Evolutionary conservation across 2,797 vertebrate genomes (phyloP).

Genomic region (Capromys pilorides): DNA sequence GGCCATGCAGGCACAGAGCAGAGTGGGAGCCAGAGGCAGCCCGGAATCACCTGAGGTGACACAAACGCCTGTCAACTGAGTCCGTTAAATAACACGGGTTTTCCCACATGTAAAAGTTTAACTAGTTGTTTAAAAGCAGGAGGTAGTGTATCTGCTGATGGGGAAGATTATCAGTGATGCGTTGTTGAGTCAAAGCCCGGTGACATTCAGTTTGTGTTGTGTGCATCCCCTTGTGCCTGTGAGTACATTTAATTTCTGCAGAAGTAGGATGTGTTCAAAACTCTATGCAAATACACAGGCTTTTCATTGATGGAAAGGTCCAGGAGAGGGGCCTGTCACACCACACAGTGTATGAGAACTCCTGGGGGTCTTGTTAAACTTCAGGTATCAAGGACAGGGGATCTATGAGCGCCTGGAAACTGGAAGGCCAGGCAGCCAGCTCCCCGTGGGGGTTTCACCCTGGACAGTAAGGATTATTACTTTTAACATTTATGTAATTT

Average conservation of each 20-base stretch:
- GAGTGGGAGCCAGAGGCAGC: neutral
- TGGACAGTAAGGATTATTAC: neutral
- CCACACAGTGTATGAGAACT: neutral
- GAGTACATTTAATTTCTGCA: neutral
- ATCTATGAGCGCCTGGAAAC: neutral
- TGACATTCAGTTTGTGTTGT: neutral
- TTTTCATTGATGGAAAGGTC: neutral
- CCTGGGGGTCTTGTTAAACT: neutral
- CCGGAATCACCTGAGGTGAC: neutral
- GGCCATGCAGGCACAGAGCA: neutral
- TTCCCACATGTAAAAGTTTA: neutral
- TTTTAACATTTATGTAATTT: neutral
- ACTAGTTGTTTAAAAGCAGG: neutral
- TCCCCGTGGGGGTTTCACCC: neutral
- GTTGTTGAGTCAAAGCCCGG: neutral
- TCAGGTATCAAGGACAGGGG: neutral
- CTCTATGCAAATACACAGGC: neutral
- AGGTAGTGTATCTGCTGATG: neutral
- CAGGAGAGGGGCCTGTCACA: neutral
- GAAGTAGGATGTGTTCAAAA: neutral
- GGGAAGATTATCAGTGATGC: neutral
- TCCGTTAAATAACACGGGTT: neutral
- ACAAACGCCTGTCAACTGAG: neutral
- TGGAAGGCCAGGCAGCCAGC: neutral
- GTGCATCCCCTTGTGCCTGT: neutral